Percentiles rank a stretch among this genome's conserved stretches.
Conservation (phyloP, 2,797 vertebrate species). For the Alcedo atthis region DNA sequence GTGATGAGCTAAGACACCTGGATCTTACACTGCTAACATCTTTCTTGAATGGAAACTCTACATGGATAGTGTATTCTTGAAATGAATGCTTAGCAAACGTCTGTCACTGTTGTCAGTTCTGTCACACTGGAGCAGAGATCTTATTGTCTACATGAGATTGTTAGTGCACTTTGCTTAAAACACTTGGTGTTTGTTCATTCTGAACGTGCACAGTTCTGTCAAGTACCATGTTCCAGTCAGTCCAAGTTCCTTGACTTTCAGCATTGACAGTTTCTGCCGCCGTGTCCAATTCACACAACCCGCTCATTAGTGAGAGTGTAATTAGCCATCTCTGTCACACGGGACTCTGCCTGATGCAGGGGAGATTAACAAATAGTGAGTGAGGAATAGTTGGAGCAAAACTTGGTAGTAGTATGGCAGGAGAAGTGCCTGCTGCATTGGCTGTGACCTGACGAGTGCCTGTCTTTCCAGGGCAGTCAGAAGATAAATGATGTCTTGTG, state of each 20-base stretch:
- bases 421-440: neutral
- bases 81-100: neutral
- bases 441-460: neutral
- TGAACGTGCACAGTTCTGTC: neutral
- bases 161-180: neutral
- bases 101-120: neutral
- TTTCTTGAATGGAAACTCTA: neutral
- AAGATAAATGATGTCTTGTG: neutral
- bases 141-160: neutral
- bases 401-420: neutral
- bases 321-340: neutral
- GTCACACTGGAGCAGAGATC: neutral
- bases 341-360: neutral
- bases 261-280: neutral
- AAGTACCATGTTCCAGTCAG: neutral
- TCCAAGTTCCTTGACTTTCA: slow-evolving; percentile 17
- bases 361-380: neutral
- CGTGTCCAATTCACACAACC: neutral
- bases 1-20: neutral
- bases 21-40: neutral
- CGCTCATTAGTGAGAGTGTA: neutral
- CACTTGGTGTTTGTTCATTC: neutral
- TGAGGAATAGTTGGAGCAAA: slow-evolving; percentile 6
- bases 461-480: neutral
- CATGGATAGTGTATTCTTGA: neutral